These are phyloP conservation scores for Bradypodion ventrale DNA, from an alignment of 2,797 vertebrate species.

Conservation along the genomic window DNA sequence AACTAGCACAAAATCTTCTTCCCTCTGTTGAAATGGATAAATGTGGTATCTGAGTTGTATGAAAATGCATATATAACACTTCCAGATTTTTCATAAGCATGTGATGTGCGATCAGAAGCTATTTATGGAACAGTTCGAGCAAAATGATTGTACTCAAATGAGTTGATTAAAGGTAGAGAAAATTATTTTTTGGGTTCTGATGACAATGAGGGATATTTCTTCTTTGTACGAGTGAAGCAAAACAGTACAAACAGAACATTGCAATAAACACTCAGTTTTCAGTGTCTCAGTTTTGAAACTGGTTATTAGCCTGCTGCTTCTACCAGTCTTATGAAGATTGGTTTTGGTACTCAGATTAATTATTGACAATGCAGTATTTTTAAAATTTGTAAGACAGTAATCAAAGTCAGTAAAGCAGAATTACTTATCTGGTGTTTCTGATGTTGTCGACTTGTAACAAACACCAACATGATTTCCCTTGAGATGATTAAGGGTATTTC, in stretches of 20 bases:
- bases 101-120: background rate
- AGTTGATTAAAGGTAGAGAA: background rate
- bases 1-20: too few species aligned
- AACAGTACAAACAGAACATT: background rate
- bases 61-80: background rate
- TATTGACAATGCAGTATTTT: too few species aligned
- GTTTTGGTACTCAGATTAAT: slow-evolving; percentile 24
- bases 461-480: background rate
- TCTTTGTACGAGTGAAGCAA: background rate
- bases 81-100: background rate
- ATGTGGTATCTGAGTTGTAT: too few species aligned
- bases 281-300: background rate
- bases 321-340: slow-evolving; percentile 39
- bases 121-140: too few species aligned
- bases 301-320: background rate
- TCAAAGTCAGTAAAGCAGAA: background rate
- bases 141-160: background rate
- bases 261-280: slow-evolving; percentile 32
- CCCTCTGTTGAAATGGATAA: too few species aligned
- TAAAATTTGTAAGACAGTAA: too few species aligned
- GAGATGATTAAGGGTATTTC: background rate
- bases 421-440: background rate
- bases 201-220: background rate
- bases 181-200: background rate
- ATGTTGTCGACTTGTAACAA: background rate